phyloP scores from a whole-genome alignment of 2,888 invertebrate species.

The Lordiphosa fenestrarum region DNA sequence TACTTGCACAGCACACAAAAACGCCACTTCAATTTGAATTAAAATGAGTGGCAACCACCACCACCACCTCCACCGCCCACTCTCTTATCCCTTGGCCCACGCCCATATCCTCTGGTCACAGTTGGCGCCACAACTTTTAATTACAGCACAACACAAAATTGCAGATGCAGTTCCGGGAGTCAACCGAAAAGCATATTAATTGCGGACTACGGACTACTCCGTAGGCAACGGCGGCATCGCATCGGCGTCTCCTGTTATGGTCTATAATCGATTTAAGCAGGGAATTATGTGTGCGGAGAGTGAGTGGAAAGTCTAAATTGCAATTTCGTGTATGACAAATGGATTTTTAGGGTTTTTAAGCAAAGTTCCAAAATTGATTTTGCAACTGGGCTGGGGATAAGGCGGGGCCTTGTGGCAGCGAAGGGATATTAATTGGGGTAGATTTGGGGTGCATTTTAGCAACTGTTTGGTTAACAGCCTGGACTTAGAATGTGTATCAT shows the following conservation, averaged over 20 bases:
- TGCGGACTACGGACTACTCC: constrained; percentile 33
- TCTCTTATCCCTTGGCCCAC: not conserved
- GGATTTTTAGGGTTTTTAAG: constrained; percentile 27
- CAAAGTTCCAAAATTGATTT: constrained; percentile 1
- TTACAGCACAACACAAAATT: constrained; percentile 68
- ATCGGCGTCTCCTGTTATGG: constrained; percentile 50
- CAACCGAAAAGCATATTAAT: constrained; percentile 57
- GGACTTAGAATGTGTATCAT: no score
- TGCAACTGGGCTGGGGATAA: not conserved
- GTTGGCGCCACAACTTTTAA: constrained; percentile 69
- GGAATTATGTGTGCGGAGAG: constrained; percentile 39
- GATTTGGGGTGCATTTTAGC: not conserved
- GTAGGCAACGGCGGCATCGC: not conserved
- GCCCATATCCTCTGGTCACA: constrained; percentile 46
- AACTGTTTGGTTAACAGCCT: no score
- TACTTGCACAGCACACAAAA: constrained; percentile 60
- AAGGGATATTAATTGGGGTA: constrained; percentile 3
- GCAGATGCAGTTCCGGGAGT: constrained; percentile 39
- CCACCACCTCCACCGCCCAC: not conserved
- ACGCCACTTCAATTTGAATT: constrained; percentile 73
- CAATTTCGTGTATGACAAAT: constrained; percentile 55
- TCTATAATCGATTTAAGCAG: constrained; percentile 65
- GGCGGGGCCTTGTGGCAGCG: not conserved
- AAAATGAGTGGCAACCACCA: constrained; percentile 50
- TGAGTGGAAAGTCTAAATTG: constrained; percentile 38